Percentiles rank a stretch among this genome's conserved stretches.
Evolutionary conservation across 2,113 vertebrate genomes (phyloP).

Genomic region (Cephalophus harveyi): DNA sequence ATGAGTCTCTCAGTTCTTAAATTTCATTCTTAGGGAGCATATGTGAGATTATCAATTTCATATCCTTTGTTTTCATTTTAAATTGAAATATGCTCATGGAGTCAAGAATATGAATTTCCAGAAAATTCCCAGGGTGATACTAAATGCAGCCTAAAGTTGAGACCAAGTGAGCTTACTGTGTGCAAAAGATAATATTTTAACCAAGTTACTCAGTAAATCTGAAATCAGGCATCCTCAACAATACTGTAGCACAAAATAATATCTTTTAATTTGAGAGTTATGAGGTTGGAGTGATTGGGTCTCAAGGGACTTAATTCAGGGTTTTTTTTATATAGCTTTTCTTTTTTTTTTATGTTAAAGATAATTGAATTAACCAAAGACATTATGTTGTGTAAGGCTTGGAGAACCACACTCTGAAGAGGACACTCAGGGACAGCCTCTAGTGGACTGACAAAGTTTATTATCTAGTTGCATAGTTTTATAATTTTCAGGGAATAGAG

Average conservation of each 20-base stretch:
- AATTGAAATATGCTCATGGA: not conserved
- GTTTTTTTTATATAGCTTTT: not conserved
- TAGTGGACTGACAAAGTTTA: too few relatives aligned
- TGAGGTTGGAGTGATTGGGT: not conserved
- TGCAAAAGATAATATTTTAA: not conserved
- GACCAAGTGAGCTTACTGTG: not conserved
- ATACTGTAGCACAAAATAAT: not conserved
- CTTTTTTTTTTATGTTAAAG: not conserved
- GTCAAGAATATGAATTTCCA: not conserved
- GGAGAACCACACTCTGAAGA: too few relatives aligned
- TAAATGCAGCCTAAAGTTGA: not conserved
- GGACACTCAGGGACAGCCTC: too few relatives aligned
- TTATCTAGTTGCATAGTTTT: too few relatives aligned
- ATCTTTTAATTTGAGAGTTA: not conserved
- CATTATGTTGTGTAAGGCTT: not conserved
- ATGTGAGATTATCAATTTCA: not conserved
- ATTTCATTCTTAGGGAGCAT: not conserved
- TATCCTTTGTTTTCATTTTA: not conserved
- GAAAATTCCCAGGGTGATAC: not conserved
- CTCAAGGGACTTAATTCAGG: not conserved
- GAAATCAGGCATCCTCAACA: not conserved
- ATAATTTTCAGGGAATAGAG: too few relatives aligned
- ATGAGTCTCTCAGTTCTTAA: not conserved
- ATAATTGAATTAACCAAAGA: not conserved
- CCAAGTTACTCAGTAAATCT: not conserved